phyloP scores from a whole-genome alignment of 2,888 invertebrate genomes.

The Ormyrus pomaceus region DNA sequence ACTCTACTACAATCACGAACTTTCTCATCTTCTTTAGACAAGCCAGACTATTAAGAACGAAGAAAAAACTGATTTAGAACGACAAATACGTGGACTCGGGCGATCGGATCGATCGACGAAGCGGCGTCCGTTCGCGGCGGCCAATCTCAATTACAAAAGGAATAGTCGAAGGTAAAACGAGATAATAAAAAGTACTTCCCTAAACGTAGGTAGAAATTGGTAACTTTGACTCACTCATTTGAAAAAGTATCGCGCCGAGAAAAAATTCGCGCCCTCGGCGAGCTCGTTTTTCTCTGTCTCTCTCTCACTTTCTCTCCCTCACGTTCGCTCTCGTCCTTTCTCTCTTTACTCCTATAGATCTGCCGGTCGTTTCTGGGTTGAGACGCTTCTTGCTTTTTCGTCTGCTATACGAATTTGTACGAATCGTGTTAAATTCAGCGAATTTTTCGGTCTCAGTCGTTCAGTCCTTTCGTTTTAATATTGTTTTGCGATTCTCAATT shows the following conservation, averaged over 20 bases:
- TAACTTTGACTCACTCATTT: slow-evolving; percentile 75
- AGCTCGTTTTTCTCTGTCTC: slow-evolving; percentile 28
- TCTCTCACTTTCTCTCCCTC: slow-evolving; percentile 35
- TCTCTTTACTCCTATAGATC: slow-evolving; percentile 39
- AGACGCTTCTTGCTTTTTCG: slow-evolving; percentile 56
- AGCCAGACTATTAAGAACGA: neutral
- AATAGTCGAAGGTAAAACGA: slow-evolving; percentile 73
- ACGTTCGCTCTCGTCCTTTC: slow-evolving; percentile 48
- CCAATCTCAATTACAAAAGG: slow-evolving; percentile 74
- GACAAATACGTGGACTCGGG: slow-evolving; percentile 10
- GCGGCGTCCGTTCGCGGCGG: slow-evolving; percentile 68
- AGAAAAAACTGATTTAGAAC: neutral
- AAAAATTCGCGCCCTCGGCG: slow-evolving; percentile 34
- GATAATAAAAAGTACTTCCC: slow-evolving; percentile 71
- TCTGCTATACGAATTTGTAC: slow-evolving; percentile 16
- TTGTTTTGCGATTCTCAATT: slow-evolving; percentile 9
- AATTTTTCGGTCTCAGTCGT: neutral
- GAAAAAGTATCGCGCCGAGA: slow-evolving; percentile 69
- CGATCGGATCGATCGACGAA: slow-evolving; percentile 48
- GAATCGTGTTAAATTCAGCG: slow-evolving; percentile 14
- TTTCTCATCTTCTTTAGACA: neutral
- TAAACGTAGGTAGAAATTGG: slow-evolving; percentile 74
- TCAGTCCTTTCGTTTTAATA: slow-evolving; percentile 23
- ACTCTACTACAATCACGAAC: neutral
- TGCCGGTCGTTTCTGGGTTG: slow-evolving; percentile 73